phyloP scores from a whole-genome alignment of 2,113 vertebrate species.

The Eubucco bourcierii region DNA sequence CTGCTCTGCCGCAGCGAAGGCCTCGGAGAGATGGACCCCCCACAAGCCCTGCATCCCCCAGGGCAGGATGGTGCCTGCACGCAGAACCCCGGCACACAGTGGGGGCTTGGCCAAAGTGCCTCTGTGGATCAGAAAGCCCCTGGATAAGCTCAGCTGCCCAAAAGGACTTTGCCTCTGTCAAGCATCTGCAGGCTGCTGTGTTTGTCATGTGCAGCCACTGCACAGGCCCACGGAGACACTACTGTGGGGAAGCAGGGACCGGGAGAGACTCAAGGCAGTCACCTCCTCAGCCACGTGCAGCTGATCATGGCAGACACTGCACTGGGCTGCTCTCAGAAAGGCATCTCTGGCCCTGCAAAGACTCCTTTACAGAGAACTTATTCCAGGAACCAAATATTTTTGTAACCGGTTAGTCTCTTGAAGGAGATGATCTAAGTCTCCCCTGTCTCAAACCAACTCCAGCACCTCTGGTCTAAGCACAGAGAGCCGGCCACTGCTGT shows the following conservation, averaged over 20 bases:
- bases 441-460: neutral
- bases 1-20: neutral
- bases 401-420: neutral
- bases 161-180: neutral
- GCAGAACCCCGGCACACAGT: too few relatives aligned
- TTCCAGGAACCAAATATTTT: neutral
- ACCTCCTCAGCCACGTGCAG: neutral
- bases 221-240: neutral
- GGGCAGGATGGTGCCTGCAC: neutral
- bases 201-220: neutral
- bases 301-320: neutral
- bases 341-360: neutral
- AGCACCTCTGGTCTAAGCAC: neutral
- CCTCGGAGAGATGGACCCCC: neutral
- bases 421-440: neutral
- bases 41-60: neutral
- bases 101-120: neutral
- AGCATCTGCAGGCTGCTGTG: neutral
- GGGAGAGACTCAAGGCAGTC: neutral
- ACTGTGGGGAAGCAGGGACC: neutral
- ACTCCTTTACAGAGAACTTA: fast-evolving
- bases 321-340: neutral
- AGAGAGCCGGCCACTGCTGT: neutral
- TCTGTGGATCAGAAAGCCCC: neutral
- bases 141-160: neutral